Evolutionary conservation across 1,140 invertebrate genomes (phyloP).

Genomic region (Ostrea denselamellosa): DNA sequence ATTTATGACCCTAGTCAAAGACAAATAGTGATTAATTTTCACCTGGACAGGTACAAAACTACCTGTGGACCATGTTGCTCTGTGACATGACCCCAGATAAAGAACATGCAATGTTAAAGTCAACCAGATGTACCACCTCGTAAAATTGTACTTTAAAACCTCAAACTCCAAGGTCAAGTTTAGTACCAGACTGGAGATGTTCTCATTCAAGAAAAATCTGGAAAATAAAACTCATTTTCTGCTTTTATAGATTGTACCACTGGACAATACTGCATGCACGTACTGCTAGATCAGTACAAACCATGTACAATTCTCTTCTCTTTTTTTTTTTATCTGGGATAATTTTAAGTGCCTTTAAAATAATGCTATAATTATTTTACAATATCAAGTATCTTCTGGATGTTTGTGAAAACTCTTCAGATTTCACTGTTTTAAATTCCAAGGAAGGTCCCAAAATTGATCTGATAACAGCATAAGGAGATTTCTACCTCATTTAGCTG

Average conservation of each 20-base stretch:
- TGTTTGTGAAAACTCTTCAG: not conserved
- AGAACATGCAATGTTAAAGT: not conserved
- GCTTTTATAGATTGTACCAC: no score
- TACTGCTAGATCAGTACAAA: no score
- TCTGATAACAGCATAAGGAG: not conserved
- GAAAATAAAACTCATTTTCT: no score
- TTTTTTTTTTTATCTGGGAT: no score
- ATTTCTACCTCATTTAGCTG: not conserved
- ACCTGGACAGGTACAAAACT: not conserved
- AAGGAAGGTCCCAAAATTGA: not conserved
- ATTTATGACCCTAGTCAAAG: not conserved
- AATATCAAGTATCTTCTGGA: not conserved
- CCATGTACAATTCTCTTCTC: no score
- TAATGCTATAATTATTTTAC: not conserved
- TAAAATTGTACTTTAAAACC: conserved; percentile 10
- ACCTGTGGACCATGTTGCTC: not conserved
- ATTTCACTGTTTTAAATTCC: not conserved
- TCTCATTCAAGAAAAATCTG: no score
- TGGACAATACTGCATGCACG: no score
- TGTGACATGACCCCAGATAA: not conserved
- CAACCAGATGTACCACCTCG: not conserved
- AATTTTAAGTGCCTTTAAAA: no score
- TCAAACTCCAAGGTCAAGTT: not conserved
- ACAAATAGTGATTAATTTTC: conserved; percentile 6
- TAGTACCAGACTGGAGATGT: not conserved